Base-by-base conservation (phyloP, 2,888 invertebrate species). In the Metacarcinus magister region DNA sequence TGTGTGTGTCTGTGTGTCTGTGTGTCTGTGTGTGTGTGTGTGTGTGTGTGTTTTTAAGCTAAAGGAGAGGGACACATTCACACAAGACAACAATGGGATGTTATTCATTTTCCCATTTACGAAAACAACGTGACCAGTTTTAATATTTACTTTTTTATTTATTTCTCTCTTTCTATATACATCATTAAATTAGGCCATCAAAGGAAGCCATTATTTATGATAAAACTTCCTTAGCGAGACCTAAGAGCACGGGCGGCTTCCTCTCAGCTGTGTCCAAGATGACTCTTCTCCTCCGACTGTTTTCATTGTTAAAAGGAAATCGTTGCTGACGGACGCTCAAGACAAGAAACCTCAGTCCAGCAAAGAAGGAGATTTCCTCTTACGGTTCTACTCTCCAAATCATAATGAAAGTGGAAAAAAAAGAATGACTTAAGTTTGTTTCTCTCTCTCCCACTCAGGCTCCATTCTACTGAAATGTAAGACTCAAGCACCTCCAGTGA, bases 271-370 rank as follows among this genome's bases (percentile, higher is more conserved):
- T n/a, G n/a, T n/a, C 28, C 75, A n/a, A 75, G n/a, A 75, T n/a
- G n/a, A 75, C 23, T 75, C 75, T n/a, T 28, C 19, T 67, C 0
- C 75, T 23, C 75, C 7, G n/a, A 75, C 75, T 75, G 75, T 28
- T 28, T 75, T 75, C 75, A 19, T 75, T 75, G n/a, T 75, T 75
- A 75, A 75, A 75, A 75, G 75, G 75, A 28, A 75, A 75, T 75
- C 75, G 75, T 28, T 75, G 75, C 75, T 75, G 75, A 23, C 75
- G 75, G 75, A 75, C 75, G n/a, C 75, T 75, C 75, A 75, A 23
- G 75, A 75, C 23, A 75, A 75, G n/a, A n/a, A 28, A 75, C 23
- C 75, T 75, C 1, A 75, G 75, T 28, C 28, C 28, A 75, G 75
- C 23, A 75, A 54, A 28, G 75, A 75, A 54, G 23, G 75, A 28